Conservation (phyloP, 1,140 invertebrate genomes). For the Meloidogyne floridensis region DNA sequence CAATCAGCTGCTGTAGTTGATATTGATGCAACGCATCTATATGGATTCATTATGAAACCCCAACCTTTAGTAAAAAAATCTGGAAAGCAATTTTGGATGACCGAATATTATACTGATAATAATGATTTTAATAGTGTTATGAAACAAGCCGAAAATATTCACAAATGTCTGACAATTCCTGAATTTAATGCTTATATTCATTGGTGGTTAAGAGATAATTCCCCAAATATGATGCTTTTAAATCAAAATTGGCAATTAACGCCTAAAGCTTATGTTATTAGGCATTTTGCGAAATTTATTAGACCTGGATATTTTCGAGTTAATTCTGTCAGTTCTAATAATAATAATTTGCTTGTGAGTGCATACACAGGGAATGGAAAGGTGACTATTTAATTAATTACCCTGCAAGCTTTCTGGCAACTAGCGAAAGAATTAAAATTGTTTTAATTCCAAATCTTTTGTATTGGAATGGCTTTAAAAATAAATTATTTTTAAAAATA, state of each 20-base stretch:
- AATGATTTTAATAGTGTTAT: not conserved
- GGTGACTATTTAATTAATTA: not conserved
- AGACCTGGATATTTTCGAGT: not conserved
- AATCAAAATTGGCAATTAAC: not conserved
- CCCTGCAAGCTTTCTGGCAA: too few species aligned
- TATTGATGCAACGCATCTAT: not conserved
- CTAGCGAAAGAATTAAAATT: too few species aligned
- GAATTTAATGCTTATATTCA: not conserved
- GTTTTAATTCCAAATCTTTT: too few species aligned
- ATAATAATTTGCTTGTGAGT: not conserved
- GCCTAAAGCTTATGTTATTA: not conserved
- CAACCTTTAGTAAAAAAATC: not conserved
- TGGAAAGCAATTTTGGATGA: slow-evolving; percentile 4
- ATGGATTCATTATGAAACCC: not conserved
- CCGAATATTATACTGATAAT: not conserved
- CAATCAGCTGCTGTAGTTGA: not conserved
- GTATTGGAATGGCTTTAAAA: too few species aligned
- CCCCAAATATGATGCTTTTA: too few species aligned
- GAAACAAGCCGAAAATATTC: not conserved
- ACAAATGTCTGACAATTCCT: not conserved
- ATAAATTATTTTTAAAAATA: too few species aligned
- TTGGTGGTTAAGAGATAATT: not conserved
- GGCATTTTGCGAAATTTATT: not conserved
- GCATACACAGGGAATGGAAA: not conserved
- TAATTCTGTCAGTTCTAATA: not conserved